A percentile compares a stretch with the other conserved stretches of the same genome.
Conservation (phyloP, 2,888 invertebrate species). For the Drosophila siamana region DNA sequence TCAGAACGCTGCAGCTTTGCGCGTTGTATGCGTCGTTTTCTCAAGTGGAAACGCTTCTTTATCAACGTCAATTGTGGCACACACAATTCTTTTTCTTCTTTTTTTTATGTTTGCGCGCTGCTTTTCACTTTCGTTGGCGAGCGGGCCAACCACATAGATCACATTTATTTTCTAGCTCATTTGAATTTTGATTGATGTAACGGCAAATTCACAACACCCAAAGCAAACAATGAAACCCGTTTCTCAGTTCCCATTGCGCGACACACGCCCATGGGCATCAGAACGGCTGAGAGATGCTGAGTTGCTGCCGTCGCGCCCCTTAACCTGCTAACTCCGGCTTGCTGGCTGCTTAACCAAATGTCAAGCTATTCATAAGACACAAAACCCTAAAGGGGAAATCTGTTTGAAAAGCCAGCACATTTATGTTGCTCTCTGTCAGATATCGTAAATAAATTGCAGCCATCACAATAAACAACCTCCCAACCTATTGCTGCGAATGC, state of each 20-base stretch:
- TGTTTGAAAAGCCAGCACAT: not conserved
- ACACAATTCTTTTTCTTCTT: not conserved
- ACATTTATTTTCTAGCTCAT: slow-evolving; percentile 50
- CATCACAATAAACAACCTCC: slow-evolving; percentile 17
- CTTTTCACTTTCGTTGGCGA: slow-evolving; percentile 64
- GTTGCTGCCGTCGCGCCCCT: slow-evolving; percentile 9
- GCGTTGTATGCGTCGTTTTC: slow-evolving; percentile 9
- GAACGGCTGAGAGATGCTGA: slow-evolving; percentile 1
- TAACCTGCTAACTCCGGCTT: slow-evolving; percentile 26
- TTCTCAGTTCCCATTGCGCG: slow-evolving; percentile 56
- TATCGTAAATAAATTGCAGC: slow-evolving; percentile 13
- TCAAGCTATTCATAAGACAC: slow-evolving; percentile 40
- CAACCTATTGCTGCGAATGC: slow-evolving; percentile 1
- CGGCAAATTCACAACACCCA: slow-evolving; percentile 34
- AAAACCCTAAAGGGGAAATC: slow-evolving; percentile 33
- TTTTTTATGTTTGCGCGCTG: slow-evolving; percentile 10
- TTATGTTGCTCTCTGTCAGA: slow-evolving; percentile 11
- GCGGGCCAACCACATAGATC: slow-evolving; percentile 43
- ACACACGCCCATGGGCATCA: slow-evolving; percentile 41
- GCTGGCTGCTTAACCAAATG: slow-evolving; percentile 21
- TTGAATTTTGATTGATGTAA: slow-evolving; percentile 71
- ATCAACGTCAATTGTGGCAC: slow-evolving; percentile 28
- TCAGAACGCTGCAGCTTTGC: slow-evolving; percentile 37
- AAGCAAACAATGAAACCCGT: slow-evolving; percentile 54
- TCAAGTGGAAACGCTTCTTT: slow-evolving; percentile 34